Conservation (phyloP, 1,140 invertebrate species). For the Zaprionus taronus region DNA sequence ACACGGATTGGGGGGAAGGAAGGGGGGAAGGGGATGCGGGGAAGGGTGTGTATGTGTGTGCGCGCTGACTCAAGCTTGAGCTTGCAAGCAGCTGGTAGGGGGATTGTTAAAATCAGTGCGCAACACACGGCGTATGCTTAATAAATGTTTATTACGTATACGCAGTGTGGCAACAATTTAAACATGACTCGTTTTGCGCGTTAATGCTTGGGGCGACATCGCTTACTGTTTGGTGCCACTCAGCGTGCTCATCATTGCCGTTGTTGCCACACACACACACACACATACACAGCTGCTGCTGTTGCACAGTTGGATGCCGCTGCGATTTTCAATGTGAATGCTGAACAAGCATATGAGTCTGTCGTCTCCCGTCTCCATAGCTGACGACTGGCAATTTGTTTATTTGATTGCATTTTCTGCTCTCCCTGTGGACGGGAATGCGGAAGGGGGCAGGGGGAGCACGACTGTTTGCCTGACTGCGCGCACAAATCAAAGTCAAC, state of each 20-base stretch:
- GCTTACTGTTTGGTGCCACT: constrained; percentile 16
- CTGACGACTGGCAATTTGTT: constrained; percentile 57
- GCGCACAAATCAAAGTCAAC: constrained; percentile 58
- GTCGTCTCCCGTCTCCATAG: constrained; percentile 4
- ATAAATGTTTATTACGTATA: constrained; percentile 50
- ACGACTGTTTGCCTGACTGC: constrained; percentile 37
- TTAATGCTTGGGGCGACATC: constrained; percentile 28
- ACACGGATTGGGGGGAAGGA: background rate
- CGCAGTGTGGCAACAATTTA: constrained; percentile 49
- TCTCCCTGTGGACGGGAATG: background rate
- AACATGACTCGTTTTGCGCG: constrained; percentile 34
- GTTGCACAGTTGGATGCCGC: background rate
- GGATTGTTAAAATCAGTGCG: background rate
- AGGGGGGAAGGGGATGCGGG: no score
- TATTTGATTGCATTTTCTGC: constrained; percentile 56
- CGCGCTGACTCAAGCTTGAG: background rate
- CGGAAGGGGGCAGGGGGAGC: background rate
- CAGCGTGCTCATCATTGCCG: constrained; percentile 8
- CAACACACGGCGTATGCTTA: constrained; percentile 24
- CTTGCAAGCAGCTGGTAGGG: no score
- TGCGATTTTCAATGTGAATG: constrained; percentile 14
- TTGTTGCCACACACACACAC: background rate
- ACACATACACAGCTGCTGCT: background rate
- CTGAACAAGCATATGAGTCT: constrained; percentile 5
- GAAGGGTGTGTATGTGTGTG: no score